These are phyloP conservation scores for Drosophila colorata DNA, from an alignment of 2,888 invertebrate genomes.

Conservation along the genomic window DNA sequence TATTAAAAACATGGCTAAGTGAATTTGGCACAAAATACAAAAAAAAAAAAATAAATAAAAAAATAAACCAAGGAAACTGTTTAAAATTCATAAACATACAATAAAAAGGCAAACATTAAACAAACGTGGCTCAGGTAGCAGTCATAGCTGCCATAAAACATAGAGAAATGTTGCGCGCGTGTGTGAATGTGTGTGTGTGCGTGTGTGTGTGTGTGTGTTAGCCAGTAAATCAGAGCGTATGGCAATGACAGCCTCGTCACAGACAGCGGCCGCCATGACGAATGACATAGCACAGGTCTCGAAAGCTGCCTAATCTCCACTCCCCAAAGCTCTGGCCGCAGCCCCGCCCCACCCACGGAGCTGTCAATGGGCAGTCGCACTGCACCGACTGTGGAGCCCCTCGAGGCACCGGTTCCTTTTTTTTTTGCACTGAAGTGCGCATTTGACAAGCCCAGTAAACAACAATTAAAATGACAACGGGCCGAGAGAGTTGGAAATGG, in stretches of 20 bases:
- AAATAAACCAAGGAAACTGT: slow-evolving; percentile 16
- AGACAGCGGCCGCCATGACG: slow-evolving; percentile 74
- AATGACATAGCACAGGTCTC: slow-evolving; percentile 50
- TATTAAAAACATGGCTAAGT: slow-evolving; percentile 70
- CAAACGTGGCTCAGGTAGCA: slow-evolving; percentile 18
- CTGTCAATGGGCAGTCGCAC: neutral
- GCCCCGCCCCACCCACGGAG: too few relatives aligned
- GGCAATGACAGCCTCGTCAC: slow-evolving; percentile 76
- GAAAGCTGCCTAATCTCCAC: slow-evolving; percentile 30
- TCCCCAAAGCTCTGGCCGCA: too few relatives aligned
- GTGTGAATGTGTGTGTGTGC: slow-evolving; percentile 6
- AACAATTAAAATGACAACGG: slow-evolving; percentile 82
- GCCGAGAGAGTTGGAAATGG: slow-evolving; percentile 49
- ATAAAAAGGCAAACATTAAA: slow-evolving; percentile 27
- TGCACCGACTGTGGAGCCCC: slow-evolving; percentile 13
- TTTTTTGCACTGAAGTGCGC: slow-evolving; percentile 66
- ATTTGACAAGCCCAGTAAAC: slow-evolving; percentile 82
- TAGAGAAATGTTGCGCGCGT: slow-evolving; percentile 7
- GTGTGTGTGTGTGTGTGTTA: slow-evolving; percentile 31
- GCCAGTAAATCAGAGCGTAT: slow-evolving; percentile 77
- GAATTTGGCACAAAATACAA: slow-evolving; percentile 51
- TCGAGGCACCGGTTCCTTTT: slow-evolving; percentile 16
- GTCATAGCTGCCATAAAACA: neutral
- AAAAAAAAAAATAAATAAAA: slow-evolving; percentile 24
- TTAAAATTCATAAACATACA: slow-evolving; percentile 47